These are phyloP conservation scores for Chaetorhynchus papuensis DNA, from an alignment of 2,113 vertebrate species.

Conservation along the genomic window DNA sequence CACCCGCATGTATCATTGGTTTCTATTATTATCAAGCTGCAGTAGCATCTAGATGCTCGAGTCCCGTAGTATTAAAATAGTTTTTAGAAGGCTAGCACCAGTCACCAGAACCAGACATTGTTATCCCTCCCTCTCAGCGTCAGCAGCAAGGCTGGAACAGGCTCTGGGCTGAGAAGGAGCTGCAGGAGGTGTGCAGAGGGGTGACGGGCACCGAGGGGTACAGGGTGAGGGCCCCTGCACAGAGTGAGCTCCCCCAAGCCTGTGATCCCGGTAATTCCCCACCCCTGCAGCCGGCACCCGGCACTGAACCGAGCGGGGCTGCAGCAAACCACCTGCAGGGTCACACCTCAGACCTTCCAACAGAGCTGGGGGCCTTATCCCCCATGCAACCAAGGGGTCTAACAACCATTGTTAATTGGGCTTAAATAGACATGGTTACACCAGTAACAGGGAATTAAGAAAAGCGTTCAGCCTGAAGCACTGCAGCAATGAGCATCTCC, in stretches of 20 bases:
- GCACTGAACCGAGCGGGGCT: neutral
- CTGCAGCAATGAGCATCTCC: neutral
- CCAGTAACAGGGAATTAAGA: neutral
- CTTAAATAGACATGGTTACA: neutral
- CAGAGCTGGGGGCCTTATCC: neutral
- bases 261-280: accelerated
- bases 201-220: neutral
- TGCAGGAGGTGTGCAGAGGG: neutral
- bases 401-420: neutral
- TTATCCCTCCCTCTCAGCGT: neutral
- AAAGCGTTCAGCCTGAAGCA: neutral
- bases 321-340: neutral
- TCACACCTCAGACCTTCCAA: neutral
- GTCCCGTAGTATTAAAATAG: neutral
- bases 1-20: neutral
- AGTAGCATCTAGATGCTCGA: neutral
- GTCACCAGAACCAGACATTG: neutral
- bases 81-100: neutral
- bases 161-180: neutral
- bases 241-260: accelerated
- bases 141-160: neutral
- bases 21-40: neutral
- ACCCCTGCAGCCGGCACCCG: accelerated
- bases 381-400: neutral
- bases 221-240: neutral